Conservation (phyloP, 2,888 invertebrate genomes). For the Halictus quadricinctus region DNA sequence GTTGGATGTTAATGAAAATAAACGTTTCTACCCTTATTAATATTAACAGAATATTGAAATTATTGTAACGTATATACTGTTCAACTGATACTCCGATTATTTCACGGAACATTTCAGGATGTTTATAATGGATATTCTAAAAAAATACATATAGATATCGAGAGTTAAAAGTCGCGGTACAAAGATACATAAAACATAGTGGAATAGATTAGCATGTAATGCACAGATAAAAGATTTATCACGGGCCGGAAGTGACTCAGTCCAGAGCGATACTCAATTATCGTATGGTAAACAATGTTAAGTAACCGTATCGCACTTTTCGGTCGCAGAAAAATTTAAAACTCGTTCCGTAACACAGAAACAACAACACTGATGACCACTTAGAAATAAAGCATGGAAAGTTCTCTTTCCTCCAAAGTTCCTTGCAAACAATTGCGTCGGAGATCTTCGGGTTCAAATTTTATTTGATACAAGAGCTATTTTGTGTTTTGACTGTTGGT, state of each 20-base stretch:
- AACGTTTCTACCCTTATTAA: background rate
- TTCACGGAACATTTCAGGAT: background rate
- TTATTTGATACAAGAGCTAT: background rate
- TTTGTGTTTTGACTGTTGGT: too few relatives aligned
- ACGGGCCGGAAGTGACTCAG: background rate
- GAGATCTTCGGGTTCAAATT: background rate
- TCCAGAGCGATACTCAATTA: background rate
- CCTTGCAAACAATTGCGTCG: background rate
- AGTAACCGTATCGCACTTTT: background rate
- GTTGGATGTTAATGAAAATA: background rate
- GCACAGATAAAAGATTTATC: constrained; percentile 3
- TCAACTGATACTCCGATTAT: background rate
- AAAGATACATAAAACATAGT: background rate
- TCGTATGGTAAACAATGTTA: background rate
- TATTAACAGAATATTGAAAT: background rate
- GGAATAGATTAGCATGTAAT: constrained; percentile 3
- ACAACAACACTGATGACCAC: background rate
- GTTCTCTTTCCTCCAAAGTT: background rate
- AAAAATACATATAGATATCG: background rate
- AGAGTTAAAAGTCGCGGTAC: background rate
- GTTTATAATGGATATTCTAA: background rate
- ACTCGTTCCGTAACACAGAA: background rate
- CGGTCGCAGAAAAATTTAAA: background rate
- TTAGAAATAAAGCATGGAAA: background rate
- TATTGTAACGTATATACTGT: background rate